Percentiles rank a stretch among this genome's conserved stretches.
Conservation (phyloP, 2,113 vertebrate species). For the Glareola pratincola region DNA sequence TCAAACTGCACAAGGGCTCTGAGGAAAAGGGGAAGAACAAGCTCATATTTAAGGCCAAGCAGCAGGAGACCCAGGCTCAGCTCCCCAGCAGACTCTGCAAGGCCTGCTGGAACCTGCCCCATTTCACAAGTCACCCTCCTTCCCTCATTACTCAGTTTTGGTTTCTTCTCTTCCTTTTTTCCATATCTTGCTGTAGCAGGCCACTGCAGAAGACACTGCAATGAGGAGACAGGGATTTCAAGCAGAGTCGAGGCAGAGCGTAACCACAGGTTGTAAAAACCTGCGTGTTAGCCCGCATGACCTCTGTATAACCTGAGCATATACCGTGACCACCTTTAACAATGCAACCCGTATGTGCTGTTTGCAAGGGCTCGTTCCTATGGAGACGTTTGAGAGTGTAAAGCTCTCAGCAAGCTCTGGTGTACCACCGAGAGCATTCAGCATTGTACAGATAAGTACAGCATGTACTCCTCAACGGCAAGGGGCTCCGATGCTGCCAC, state of each 20-base stretch:
- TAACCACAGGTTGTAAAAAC: not conserved
- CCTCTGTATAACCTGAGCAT: not conserved
- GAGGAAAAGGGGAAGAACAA: not conserved
- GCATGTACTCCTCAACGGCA: not conserved
- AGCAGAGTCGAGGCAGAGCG: not conserved
- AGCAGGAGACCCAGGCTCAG: not conserved
- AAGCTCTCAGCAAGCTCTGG: not conserved
- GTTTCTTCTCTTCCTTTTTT: not conserved
- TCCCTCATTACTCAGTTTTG: not conserved
- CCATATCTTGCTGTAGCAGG: not conserved
- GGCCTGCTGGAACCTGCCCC: not conserved
- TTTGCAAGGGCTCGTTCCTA: not conserved
- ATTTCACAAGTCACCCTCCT: not conserved
- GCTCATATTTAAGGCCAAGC: not conserved
- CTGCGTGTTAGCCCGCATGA: fast-evolving
- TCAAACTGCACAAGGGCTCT: not conserved
- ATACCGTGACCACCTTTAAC: not conserved
- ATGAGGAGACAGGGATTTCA: not conserved
- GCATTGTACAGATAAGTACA: not conserved
- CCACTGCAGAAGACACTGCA: not conserved
- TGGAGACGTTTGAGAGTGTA: not conserved
- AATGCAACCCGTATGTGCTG: not conserved
- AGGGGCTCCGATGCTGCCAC: not conserved
- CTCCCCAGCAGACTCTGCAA: not conserved
- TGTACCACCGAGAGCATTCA: not conserved